Conservation (phyloP, 2,797 vertebrate species). For the Onychomys arenicola region DNA sequence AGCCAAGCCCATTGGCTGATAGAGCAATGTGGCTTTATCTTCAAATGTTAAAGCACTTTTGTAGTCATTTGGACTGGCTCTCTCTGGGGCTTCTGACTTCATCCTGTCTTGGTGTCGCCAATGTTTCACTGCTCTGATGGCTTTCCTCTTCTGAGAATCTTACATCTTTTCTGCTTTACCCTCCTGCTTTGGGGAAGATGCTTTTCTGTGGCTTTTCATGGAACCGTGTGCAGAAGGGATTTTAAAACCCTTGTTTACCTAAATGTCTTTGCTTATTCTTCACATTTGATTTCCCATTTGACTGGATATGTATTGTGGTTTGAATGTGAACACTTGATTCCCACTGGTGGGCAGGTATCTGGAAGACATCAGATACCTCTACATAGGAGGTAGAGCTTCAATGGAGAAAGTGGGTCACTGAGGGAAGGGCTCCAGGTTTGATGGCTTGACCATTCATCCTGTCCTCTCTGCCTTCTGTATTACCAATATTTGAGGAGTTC, state of each 20-base stretch:
- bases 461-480: not conserved
- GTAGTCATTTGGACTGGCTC: not conserved
- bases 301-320: not conserved
- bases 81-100: not conserved
- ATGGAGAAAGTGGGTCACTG: not conserved
- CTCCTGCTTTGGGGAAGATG: not conserved
- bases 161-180: not conserved
- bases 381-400: not conserved
- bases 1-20: not conserved
- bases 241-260: not conserved
- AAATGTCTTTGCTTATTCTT: conserved; percentile 34
- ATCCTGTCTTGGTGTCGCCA: not conserved
- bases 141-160: not conserved
- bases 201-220: conserved; percentile 19
- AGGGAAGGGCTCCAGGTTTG: not conserved
- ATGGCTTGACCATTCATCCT: not conserved
- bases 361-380: not conserved
- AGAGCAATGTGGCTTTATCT: not conserved
- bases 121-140: not conserved
- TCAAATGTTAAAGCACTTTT: not conserved
- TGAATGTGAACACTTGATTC: not conserved
- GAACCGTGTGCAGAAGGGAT: not conserved
- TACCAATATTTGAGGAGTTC: not conserved
- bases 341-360: not conserved
- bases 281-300: conserved; percentile 4